A percentile compares a stretch with the other conserved stretches of the same genome.
Evolutionary conservation across 1,140 invertebrate species (phyloP).

Genomic region (Eulimnadia texana): DNA sequence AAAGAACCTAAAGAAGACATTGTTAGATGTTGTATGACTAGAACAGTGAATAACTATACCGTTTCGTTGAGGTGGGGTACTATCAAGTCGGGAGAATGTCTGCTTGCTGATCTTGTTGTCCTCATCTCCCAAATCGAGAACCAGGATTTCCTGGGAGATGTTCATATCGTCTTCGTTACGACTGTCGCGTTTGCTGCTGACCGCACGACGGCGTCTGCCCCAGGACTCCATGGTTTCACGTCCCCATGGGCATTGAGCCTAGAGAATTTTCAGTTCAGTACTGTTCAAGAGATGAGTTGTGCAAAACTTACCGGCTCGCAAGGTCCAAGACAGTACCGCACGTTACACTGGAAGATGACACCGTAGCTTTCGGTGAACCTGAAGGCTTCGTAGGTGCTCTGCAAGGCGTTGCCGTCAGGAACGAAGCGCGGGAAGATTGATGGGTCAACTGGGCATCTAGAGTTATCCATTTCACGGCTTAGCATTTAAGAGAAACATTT

Average conservation of each 20-base stretch:
- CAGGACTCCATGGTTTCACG: conserved; percentile 74
- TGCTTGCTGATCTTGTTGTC: conserved; percentile 29
- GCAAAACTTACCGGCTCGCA: conserved; percentile 86
- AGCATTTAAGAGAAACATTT: neutral
- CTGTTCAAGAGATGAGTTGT: no score
- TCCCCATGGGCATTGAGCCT: conserved; percentile 77
- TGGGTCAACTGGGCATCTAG: conserved; percentile 77
- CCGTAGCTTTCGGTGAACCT: conserved; percentile 90
- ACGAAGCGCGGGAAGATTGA: conserved; percentile 83
- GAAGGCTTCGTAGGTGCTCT: conserved; percentile 86
- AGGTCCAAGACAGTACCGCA: conserved; percentile 87
- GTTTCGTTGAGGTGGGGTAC: neutral
- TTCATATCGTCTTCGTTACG: conserved; percentile 64
- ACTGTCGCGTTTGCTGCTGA: conserved; percentile 31
- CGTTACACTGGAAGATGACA: conserved; percentile 93
- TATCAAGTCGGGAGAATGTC: neutral
- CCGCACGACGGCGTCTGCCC: conserved; percentile 64
- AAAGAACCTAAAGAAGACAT: conserved; percentile 8
- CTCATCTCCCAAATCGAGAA: conserved; percentile 78
- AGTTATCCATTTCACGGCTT: neutral
- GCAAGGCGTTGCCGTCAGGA: conserved; percentile 63
- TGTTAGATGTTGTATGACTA: neutral
- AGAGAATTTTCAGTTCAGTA: no score
- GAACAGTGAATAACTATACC: neutral
- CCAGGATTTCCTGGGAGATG: conserved; percentile 80